Percentiles rank a stretch among this genome's conserved stretches.
Conservation (phyloP, 2,113 vertebrate species). For the Stigmatopora argus region DNA sequence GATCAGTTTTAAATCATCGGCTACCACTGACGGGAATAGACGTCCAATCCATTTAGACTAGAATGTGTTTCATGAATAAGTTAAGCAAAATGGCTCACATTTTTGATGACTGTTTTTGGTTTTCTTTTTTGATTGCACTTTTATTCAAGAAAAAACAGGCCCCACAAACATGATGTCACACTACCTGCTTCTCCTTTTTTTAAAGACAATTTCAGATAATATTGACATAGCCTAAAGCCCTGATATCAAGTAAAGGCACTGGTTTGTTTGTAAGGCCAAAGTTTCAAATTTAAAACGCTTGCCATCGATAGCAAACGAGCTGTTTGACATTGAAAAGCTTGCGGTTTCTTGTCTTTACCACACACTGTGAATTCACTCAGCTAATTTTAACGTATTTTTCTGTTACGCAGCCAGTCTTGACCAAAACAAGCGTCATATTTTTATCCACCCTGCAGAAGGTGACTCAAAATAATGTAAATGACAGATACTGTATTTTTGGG, state of each 20-base stretch:
- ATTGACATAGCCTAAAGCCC: background rate
- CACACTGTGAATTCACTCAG: conserved; percentile 23
- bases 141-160: too few relatives aligned
- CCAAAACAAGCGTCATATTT: background rate
- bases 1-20: too few relatives aligned
- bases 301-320: background rate
- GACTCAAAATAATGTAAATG: conserved; percentile 23
- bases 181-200: background rate
- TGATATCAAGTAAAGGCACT: background rate
- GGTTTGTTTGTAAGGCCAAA: background rate
- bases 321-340: background rate
- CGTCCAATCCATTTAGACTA: too few relatives aligned
- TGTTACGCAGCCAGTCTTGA: background rate
- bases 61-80: too few relatives aligned
- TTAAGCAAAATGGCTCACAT: too few relatives aligned
- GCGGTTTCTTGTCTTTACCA: conserved; percentile 18
- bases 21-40: too few relatives aligned
- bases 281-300: background rate
- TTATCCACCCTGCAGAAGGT: background rate
- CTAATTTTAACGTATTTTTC: conserved; percentile 30
- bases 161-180: background rate
- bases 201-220: background rate
- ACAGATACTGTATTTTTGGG: conserved; percentile 24
- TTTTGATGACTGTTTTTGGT: too few relatives aligned
- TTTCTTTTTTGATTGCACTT: too few relatives aligned